phyloP scores from a whole-genome alignment of 2,113 vertebrate species.

The Ptilorrhoa leucosticta region DNA sequence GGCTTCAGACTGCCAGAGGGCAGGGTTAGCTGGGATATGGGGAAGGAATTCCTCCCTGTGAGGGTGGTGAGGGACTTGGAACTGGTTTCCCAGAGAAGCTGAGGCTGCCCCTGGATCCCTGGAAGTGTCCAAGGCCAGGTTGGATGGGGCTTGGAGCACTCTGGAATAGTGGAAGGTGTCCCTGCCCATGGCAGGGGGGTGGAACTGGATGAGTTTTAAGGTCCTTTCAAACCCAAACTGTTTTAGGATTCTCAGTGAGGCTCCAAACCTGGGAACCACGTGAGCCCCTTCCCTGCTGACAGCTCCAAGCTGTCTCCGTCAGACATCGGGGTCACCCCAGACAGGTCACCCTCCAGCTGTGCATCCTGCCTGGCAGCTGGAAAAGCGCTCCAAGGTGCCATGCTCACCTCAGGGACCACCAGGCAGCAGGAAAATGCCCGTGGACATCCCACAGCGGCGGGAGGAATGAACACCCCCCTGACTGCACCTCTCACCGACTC shows the following conservation, averaged over 20 bases:
- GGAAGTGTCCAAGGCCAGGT: rapidly evolving
- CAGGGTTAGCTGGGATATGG: background rate
- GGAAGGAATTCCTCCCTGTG: rapidly evolving
- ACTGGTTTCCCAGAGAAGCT: background rate
- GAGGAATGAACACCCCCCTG: background rate
- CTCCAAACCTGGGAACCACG: background rate
- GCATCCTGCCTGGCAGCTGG: background rate
- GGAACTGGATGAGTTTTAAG: rapidly evolving
- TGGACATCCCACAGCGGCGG: background rate
- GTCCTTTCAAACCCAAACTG: background rate
- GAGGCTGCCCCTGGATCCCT: background rate
- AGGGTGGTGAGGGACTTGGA: background rate
- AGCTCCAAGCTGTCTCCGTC: background rate
- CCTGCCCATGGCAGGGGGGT: background rate
- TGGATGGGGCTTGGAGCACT: background rate
- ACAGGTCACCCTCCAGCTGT: background rate
- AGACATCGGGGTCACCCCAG: background rate
- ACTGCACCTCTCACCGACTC: background rate
- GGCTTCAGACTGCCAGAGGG: background rate
- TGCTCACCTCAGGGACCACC: background rate
- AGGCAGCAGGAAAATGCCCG: background rate
- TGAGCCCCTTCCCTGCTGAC: background rate
- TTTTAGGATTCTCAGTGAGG: background rate
- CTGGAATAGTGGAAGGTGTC: background rate
- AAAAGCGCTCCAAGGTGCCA: background rate